Percentiles rank a stretch among this genome's conserved stretches.
phyloP scores from a whole-genome alignment of 1,140 invertebrate species.

The Aphis craccivora region DNA sequence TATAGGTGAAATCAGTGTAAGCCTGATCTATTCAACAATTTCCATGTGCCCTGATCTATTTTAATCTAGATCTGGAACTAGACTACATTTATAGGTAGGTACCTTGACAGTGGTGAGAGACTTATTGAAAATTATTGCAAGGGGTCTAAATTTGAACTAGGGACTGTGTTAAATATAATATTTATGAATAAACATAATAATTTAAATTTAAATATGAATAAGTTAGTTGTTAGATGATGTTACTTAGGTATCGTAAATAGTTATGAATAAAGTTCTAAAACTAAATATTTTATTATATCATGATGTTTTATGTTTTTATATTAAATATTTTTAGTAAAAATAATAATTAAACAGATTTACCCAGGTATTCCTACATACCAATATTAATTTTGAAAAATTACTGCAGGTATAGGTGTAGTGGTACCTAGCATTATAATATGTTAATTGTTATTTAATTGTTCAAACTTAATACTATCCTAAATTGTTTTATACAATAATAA shows the following conservation, averaged over 20 bases:
- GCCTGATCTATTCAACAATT: too few relatives aligned
- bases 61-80: too few relatives aligned
- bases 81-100: too few relatives aligned
- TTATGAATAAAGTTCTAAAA: background rate
- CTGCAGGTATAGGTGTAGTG: background rate
- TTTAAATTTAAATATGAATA: background rate
- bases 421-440: too few relatives aligned
- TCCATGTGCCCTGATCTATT: too few relatives aligned
- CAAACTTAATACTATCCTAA: background rate
- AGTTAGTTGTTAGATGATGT: background rate
- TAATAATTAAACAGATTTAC: background rate
- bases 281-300: background rate
- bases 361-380: background rate
- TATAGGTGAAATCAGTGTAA: background rate
- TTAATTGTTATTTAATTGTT: background rate
- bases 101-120: too few relatives aligned
- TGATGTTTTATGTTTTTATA: background rate
- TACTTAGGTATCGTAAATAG: background rate
- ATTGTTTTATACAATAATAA: background rate
- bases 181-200: too few relatives aligned
- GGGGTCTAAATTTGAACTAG: too few relatives aligned
- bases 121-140: too few relatives aligned
- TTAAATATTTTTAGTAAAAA: background rate
- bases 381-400: background rate
- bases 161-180: too few relatives aligned